A percentile compares a stretch with the other conserved stretches of the same genome.
phyloP scores from a whole-genome alignment of 2,797 vertebrate species.

The Tiaroga cobitis region DNA sequence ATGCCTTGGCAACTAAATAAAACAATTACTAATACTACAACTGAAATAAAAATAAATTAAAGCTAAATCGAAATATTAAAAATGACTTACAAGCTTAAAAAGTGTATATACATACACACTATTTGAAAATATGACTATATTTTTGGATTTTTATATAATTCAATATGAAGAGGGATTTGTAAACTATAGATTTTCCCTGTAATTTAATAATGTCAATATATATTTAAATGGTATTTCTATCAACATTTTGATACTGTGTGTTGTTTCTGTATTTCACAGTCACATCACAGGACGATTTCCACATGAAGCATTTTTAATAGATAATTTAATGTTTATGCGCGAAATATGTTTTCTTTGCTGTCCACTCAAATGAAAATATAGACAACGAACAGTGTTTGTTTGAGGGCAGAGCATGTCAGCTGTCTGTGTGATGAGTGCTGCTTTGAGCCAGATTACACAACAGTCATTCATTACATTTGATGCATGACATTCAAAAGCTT shows the following conservation, averaged over 20 bases:
- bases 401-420: neutral
- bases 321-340: neutral
- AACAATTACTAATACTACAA: neutral
- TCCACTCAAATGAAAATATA: no score
- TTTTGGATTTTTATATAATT: neutral
- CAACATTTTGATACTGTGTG: neutral
- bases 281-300: neutral
- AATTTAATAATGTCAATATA: neutral
- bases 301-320: neutral
- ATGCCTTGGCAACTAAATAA: neutral
- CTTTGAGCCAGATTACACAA: neutral
- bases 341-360: neutral
- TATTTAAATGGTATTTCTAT: neutral
- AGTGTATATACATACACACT: neutral
- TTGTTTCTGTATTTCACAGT: neutral
- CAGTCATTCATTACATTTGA: constrained; percentile 22
- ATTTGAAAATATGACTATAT: neutral
- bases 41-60: neutral
- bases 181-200: neutral
- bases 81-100: neutral
- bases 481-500: constrained; percentile 31
- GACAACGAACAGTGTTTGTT: neutral
- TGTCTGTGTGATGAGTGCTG: neutral
- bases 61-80: neutral
- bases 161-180: neutral